A percentile compares a stretch with the other conserved stretches of the same genome.
These are phyloP conservation scores for Eupsittula cactorum DNA, from an alignment of 2,113 vertebrate genomes.

Conservation along the genomic window DNA sequence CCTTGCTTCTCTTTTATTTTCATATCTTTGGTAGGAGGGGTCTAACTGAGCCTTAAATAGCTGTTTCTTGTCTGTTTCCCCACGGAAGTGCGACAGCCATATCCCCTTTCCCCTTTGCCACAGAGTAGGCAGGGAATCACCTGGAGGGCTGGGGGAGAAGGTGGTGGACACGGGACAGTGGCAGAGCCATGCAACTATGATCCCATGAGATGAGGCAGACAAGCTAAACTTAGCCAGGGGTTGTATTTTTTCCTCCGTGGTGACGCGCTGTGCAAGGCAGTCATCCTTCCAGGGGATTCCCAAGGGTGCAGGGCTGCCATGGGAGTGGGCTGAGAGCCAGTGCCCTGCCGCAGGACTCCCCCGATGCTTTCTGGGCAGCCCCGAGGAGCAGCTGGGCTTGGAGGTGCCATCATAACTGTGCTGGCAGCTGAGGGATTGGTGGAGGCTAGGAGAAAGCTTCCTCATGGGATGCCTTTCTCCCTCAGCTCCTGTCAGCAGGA, in stretches of 20 bases:
- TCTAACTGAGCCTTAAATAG: neutral
- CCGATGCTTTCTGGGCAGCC: neutral
- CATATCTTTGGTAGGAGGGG: neutral
- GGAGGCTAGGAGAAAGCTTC: neutral
- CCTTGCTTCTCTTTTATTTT: neutral
- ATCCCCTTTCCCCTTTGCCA: neutral
- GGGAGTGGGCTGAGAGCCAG: neutral
- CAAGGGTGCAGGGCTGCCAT: neutral
- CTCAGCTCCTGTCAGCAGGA: neutral
- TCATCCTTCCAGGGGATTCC: neutral
- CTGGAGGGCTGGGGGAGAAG: fast-evolving
- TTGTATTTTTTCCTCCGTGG: neutral
- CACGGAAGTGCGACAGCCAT: fast-evolving
- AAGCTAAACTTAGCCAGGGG: neutral
- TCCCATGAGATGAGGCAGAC: fast-evolving
- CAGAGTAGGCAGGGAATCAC: neutral
- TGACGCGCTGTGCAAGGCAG: fast-evolving
- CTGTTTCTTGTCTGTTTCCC: neutral
- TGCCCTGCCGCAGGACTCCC: neutral
- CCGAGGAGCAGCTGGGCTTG: neutral
- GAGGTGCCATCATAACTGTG: neutral
- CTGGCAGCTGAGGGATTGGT: neutral
- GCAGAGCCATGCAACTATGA: neutral
- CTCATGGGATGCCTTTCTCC: neutral
- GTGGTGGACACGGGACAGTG: fast-evolving